Percentiles rank a stretch among this genome's conserved stretches.
Evolutionary conservation across 1,140 invertebrate genomes (phyloP).

Genomic region (Drosophila insularis): DNA sequence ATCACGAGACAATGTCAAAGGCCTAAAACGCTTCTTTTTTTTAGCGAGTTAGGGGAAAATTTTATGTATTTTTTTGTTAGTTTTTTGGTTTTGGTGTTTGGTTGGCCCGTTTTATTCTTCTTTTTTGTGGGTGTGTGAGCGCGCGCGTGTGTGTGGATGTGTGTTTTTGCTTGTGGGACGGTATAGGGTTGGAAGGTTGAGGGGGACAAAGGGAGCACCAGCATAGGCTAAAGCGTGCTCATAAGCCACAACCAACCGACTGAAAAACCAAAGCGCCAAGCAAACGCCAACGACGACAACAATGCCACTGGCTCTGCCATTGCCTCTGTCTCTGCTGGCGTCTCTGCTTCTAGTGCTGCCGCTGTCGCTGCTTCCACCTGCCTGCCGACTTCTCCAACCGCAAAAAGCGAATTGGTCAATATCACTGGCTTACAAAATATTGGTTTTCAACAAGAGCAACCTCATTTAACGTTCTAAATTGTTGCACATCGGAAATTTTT

Average conservation of each 20-base stretch:
- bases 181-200: conserved; percentile 15
- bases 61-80: neutral
- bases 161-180: neutral
- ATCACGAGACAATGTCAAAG: conserved; percentile 56
- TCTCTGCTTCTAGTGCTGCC: neutral
- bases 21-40: conserved; percentile 10
- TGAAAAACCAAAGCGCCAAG: conserved; percentile 35
- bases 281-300: conserved; percentile 34
- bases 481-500: no score
- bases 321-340: neutral
- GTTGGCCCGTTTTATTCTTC: neutral
- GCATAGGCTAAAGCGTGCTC: conserved; percentile 37
- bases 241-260: conserved; percentile 51
- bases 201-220: conserved; percentile 20
- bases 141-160: neutral
- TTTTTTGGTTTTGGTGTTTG: neutral
- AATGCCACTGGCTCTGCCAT: conserved; percentile 9
- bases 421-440: neutral
- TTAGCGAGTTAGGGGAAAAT: neutral
- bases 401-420: conserved; percentile 34
- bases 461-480: no score
- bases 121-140: neutral
- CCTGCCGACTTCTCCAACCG: conserved; percentile 1
- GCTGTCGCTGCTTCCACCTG: neutral
- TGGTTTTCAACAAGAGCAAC: neutral